Base-by-base conservation (phyloP, 92 coral and sea anemone genomes). In the Actinostola sp. region DNA sequence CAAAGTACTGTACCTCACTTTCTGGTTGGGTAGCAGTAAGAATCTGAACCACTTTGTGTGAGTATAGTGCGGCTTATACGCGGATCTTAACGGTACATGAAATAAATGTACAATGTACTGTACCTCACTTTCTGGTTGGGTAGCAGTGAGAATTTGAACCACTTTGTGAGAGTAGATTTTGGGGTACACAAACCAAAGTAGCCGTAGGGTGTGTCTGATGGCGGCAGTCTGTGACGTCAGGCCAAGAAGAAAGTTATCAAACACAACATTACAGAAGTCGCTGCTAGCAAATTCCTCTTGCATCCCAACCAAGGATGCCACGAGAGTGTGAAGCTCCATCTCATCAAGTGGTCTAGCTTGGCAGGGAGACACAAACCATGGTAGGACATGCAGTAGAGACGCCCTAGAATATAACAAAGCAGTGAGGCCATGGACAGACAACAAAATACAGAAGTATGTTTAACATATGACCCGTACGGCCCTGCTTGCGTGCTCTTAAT, bases 91-190 rank as follows among this genome's bases (percentile, higher is more conserved):
- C 14, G 44, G 14, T 14, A 39, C 7, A 6, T 7, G 44, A 39
- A 6, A 39, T 6, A 6, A 7, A 39, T 35, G 6, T 44, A 62
- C 13, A 38, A 43, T 6, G 44, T n/a, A n/a, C 54, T 21, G 27
- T 81, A 95, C 99, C 96, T 95, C 99, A 52, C 90, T 89, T 1
- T 89, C 80, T 78, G 99, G 99, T 59, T 92, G 97, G 10, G 97
- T 81, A 27, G 89, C 83, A 15, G 99, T 95, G 71, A 95, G 62
- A 43, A 95, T 86, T 33, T 87, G 88, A n/a, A 95, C 85, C 57
- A 95, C 91, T 50, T 89, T 95, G 51, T 92, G 93, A 1, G 99
- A 90, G 57, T 95, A 97, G 89, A 95, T 83, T 76, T 92, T 92
- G 0, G 96, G 89, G 67, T 85, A 71, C 33, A 95, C 88, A 66